Conservation (phyloP, 1,140 invertebrate genomes). For the Carposina sasakii region DNA sequence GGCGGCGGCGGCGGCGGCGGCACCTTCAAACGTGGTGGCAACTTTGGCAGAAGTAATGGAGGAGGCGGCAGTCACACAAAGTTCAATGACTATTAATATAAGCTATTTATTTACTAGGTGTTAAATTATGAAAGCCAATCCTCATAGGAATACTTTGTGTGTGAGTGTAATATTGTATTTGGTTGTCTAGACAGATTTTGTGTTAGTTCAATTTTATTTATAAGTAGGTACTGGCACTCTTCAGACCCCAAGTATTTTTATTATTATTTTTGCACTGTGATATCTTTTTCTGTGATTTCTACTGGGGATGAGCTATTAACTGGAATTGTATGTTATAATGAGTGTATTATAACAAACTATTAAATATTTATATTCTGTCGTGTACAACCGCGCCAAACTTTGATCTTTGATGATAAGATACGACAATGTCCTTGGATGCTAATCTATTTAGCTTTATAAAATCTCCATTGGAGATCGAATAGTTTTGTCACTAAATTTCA, state of each 20-base stretch:
- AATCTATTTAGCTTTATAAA: no score
- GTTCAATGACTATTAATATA: slow-evolving; percentile 67
- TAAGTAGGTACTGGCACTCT: slow-evolving; percentile 15
- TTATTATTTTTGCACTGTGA: slow-evolving; percentile 49
- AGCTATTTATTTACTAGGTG: neutral
- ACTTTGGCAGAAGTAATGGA: slow-evolving; percentile 51
- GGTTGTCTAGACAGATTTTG: slow-evolving; percentile 24
- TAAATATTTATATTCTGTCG: no score
- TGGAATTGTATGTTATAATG: no score
- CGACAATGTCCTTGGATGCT: no score
- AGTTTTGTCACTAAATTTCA: no score
- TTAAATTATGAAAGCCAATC: slow-evolving; percentile 43
- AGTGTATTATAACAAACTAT: no score
- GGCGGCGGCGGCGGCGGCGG: slow-evolving; percentile 43
- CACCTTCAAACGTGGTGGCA: slow-evolving; percentile 56
- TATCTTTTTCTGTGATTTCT: slow-evolving; percentile 42
- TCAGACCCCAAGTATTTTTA: slow-evolving; percentile 29
- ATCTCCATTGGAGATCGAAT: no score
- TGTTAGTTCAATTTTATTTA: slow-evolving; percentile 28
- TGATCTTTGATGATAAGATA: no score
- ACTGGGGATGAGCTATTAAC: slow-evolving; percentile 43
- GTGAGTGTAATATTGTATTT: slow-evolving; percentile 32
- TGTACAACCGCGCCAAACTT: no score
- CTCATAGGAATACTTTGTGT: slow-evolving; percentile 50
- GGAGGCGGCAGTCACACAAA: slow-evolving; percentile 63